Conservation (phyloP, 2,888 invertebrate genomes). For the Galeruca laticollis region DNA sequence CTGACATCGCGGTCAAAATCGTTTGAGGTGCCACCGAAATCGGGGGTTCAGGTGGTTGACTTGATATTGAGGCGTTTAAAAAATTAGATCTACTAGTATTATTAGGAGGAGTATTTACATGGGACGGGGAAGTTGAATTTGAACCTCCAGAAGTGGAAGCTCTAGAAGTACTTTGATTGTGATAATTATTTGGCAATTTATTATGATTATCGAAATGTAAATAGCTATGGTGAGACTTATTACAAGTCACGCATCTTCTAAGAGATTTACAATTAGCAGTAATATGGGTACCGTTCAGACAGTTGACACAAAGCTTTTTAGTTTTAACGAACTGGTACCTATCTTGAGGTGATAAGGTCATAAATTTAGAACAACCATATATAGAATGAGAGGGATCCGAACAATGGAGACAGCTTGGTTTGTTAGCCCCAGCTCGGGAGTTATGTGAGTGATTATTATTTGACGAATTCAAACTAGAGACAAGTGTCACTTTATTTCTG, state of each 20-base stretch:
- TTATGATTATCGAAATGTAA: too few species aligned
- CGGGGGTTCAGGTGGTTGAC: background rate
- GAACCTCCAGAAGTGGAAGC: background rate
- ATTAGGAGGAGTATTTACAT: background rate
- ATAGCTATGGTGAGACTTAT: too few species aligned
- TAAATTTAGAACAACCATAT: too few species aligned
- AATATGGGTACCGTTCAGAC: too few species aligned
- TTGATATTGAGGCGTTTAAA: background rate
- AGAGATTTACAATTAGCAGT: too few species aligned
- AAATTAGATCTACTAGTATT: background rate
- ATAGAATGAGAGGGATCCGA: background rate
- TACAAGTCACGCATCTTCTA: too few species aligned
- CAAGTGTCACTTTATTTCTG: background rate
- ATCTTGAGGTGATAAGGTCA: background rate
- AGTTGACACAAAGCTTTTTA: too few species aligned
- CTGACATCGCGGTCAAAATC: background rate
- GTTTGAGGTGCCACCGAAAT: background rate
- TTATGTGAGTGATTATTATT: background rate
- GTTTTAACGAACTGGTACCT: too few species aligned
- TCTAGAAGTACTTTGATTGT: background rate
- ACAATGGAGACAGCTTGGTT: background rate
- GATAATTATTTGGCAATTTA: background rate
- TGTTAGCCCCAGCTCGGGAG: background rate
- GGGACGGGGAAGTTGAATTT: background rate
- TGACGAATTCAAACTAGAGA: background rate